Base-by-base conservation (phyloP, 2,113 vertebrate species). In the Petroica traversi region DNA sequence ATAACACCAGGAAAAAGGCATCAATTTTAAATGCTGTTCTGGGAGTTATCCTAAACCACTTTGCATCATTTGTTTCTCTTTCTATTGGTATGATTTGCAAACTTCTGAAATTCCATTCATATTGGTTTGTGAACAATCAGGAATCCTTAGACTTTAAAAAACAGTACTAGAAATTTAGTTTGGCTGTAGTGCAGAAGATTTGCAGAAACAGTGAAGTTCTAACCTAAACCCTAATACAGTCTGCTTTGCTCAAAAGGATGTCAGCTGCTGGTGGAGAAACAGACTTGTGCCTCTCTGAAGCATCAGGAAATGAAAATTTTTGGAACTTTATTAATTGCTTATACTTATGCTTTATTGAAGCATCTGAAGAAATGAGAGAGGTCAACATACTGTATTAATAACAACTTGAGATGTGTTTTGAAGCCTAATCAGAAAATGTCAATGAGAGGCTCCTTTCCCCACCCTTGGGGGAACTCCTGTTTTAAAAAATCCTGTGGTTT, bases 41-140 rank as follows among this genome's bases (percentile, higher is more conserved):
- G 0, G 0, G 62, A 63, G 40, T 68, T 66, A 25, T 29, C 29
- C 19, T 31, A 34, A 41, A 11, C 5, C 8, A 7, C 48, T 67
- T 66, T 43, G 54, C 14, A 19, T 63, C 14, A 51, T 78, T 78
- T 92, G 16, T 29, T 92, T 85, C 25, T 72, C 29, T 83, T 74
- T 41, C 25, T 73, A 0, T 36, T 55, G 28, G 5, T 62, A 34
- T 73, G 58, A 36, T 55, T 69, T 83, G n/a, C 62, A 79, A 74
- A 38, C 18, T 81, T 85, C 16, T 41, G 81, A 28, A 81, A 40
- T 61, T 48, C 40, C 20, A 7, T 77, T 88, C 19, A 0, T 52
- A 6, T 2, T 52, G 22, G 14, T 69, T 88, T 76, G 23, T 82
- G 62, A 82, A 13, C 13, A 41, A 14, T 40, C 46, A 34, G 51